Base-by-base conservation (phyloP, 2,797 vertebrate genomes). In the Melopsittacus undulatus region DNA sequence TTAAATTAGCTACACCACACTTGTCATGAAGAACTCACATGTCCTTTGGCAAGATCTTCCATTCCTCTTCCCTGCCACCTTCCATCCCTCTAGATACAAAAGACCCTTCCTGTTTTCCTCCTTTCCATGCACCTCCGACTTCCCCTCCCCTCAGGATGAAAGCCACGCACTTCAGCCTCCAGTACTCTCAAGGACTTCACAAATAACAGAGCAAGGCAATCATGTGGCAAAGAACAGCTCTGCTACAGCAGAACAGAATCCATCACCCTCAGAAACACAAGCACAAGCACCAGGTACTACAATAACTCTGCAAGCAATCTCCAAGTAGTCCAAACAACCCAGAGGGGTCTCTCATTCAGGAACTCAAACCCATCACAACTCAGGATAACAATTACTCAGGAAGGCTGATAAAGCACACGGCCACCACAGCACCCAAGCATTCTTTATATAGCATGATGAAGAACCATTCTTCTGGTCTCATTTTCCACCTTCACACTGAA, bases 11-110 rank as follows among this genome's bases (percentile, higher is more conserved):
- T 13, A 56, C 29, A 11, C 26, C 11, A 63, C 4, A 18, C 54
- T 62, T 2, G 1, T n/a, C 17, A 19, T 9, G 36, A 17, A 80
- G 10, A 11, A 8, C 0, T 0, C 20, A 56, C 32, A 1, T 10
- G 9, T 8, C 27, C 62, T 75, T 69, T 63, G 48, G 24, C 8
- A 13, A 34, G 13, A 38, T 13, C 11, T 49, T 20, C 10, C 11
- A 17, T 43, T 69, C 21, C 14, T 63, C 3, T 38, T 63, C 46
- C 42, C n/a, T 68, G 36, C 17, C 21, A 14, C 26, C 14, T 69
- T 86, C 7, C 20, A 49, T 30, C 20, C 62, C 32, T 80, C 27
- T 48, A 29, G 13, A 34, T 19, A 7, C 62, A 24, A 12, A 91
- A 57, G 2, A 63, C 57, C 2, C 12, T 63, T 51, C 6, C 36